A percentile compares a stretch with the other conserved stretches of the same genome.
Evolutionary conservation across 2,888 invertebrate species (phyloP).

Genomic region (Serrognathus titanus): DNA sequence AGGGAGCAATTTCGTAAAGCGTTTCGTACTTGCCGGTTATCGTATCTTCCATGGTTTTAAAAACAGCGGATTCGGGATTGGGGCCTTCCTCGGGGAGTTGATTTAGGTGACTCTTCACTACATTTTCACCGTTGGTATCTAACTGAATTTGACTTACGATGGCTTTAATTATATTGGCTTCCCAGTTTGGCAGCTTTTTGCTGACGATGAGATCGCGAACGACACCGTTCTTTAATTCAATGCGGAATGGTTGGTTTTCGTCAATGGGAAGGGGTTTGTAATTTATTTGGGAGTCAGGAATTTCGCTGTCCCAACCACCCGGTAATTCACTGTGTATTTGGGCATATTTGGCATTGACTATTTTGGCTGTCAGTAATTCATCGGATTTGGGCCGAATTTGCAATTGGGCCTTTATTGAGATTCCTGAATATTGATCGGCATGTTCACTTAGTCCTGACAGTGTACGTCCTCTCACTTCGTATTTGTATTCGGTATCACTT

Average conservation of each 20-base stretch:
- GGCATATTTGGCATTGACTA: slow-evolving; percentile 53
- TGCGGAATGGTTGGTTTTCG: slow-evolving; percentile 57
- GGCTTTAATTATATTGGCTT: slow-evolving; percentile 68
- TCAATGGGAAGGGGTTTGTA: slow-evolving; percentile 56
- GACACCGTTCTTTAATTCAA: slow-evolving; percentile 59
- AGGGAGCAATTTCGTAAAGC: slow-evolving; percentile 62
- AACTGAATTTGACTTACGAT: slow-evolving; percentile 67
- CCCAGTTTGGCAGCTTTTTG: slow-evolving; percentile 55
- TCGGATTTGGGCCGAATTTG: slow-evolving; percentile 53
- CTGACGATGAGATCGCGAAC: slow-evolving; percentile 58
- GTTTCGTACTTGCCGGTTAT: slow-evolving; percentile 69
- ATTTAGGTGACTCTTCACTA: slow-evolving; percentile 50
- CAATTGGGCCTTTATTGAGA: slow-evolving; percentile 55
- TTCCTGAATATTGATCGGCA: slow-evolving; percentile 54
- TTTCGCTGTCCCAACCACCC: slow-evolving; percentile 49
- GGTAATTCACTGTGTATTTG: slow-evolving; percentile 51
- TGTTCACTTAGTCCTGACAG: slow-evolving; percentile 57
- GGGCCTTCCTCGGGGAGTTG: slow-evolving; percentile 45
- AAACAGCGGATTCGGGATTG: slow-evolving; percentile 52
- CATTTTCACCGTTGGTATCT: slow-evolving; percentile 59
- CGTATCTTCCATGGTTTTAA: slow-evolving; percentile 67
- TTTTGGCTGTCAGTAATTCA: slow-evolving; percentile 47
- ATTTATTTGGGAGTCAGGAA: slow-evolving; percentile 51
- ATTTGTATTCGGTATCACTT: slow-evolving; percentile 56
- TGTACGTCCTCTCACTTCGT: slow-evolving; percentile 56